Percentiles rank a stretch among this genome's conserved stretches.
phyloP scores from a whole-genome alignment of 2,113 vertebrate genomes.

The Shinisaurus crocodilurus region DNA sequence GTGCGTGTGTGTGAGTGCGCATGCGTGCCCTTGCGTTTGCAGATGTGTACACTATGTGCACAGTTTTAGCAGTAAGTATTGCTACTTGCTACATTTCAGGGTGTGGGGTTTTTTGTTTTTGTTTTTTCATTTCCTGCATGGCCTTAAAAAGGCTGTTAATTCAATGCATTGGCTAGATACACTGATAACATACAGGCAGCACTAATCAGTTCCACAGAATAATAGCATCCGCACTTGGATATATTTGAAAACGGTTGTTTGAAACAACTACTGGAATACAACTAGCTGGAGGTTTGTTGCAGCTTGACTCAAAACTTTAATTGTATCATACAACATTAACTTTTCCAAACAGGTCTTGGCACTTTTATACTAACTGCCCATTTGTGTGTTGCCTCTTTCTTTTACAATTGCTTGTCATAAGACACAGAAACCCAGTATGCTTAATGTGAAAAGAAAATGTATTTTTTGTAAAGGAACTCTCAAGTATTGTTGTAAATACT shows the following conservation, averaged over 20 bases:
- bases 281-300: conserved; percentile 86
- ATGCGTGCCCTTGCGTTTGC: conserved; percentile 48
- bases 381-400: conserved; percentile 82
- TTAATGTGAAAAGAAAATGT: conserved; percentile 87
- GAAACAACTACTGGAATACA: conserved; percentile 89
- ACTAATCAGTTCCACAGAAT: conserved; percentile 73
- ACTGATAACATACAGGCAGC: conserved; percentile 75
- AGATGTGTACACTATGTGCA: conserved; percentile 53
- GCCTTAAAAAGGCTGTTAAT: conserved; percentile 70
- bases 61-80: conserved; percentile 76
- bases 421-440: conserved; percentile 85
- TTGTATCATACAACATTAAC: conserved; percentile 84
- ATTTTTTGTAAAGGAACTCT: conserved; percentile 88
- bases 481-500: conserved; percentile 98
- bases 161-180: conserved; percentile 78
- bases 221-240: conserved; percentile 71
- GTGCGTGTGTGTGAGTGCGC: conserved; percentile 1
- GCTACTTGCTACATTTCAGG: conserved; percentile 78
- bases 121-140: conserved; percentile 74
- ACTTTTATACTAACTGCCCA: conserved; percentile 90
- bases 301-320: conserved; percentile 85
- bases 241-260: conserved; percentile 80
- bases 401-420: conserved; percentile 85
- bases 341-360: conserved; percentile 87
- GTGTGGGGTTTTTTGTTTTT: conserved; percentile 71